Percentiles rank a stretch among this genome's conserved stretches.
These are phyloP conservation scores for Okapia johnstoni DNA, from an alignment of 2,113 vertebrate genomes.

Conservation along the genomic window DNA sequence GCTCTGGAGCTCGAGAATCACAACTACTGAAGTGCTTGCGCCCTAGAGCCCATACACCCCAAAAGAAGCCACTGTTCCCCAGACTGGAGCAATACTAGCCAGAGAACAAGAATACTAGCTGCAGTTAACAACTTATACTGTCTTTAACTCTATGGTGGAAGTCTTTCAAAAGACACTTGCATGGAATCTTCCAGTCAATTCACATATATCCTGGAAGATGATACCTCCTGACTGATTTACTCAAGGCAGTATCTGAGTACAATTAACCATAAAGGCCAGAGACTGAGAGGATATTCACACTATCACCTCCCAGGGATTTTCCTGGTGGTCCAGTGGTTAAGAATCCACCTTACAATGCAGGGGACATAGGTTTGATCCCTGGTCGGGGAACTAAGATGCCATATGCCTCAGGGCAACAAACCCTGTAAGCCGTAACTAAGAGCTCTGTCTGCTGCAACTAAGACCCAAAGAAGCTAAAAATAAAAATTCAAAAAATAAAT, in stretches of 20 bases:
- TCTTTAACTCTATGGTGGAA: accelerated
- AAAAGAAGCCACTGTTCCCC: not conserved
- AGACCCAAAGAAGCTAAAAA: not conserved
- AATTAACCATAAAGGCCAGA: not conserved
- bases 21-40: not conserved
- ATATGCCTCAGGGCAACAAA: not conserved
- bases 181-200: not conserved
- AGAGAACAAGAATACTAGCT: not conserved
- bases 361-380: not conserved
- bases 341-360: not conserved
- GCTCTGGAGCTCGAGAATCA: not conserved
- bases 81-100: accelerated
- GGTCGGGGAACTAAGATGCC: not conserved
- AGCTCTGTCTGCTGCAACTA: not conserved
- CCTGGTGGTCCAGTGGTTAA: not conserved
- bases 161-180: not conserved
- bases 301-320: not conserved
- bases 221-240: not conserved
- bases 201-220: not conserved
- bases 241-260: not conserved
- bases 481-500: not conserved
- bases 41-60: not conserved
- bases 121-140: too few relatives aligned
- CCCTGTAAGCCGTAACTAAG: not conserved
- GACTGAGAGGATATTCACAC: not conserved